Base-by-base conservation (phyloP, 2,797 vertebrate genomes). In the Tapirus indicus region DNA sequence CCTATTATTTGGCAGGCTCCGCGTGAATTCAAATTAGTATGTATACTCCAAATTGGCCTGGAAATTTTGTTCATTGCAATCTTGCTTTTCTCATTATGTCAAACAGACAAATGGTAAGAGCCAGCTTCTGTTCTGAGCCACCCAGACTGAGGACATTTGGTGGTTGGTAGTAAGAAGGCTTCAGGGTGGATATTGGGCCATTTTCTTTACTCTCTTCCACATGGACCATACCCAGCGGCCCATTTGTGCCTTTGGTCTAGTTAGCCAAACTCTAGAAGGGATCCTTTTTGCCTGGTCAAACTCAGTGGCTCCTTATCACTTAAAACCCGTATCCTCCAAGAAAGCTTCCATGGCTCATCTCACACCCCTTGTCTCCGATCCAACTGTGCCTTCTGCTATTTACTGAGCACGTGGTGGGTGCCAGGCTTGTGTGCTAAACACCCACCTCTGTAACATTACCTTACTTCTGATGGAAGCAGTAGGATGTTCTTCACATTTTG, bases 61-160 rank as follows among this genome's bases (percentile, higher is more conserved):
- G 49, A 56, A 68, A 72, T 89, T 93, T 71, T 71, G 27, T 71
- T 84, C 83, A 32, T 38, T 71, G 2, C 27, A 68, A 29, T 49
- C 75, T 87, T 62, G 49, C 29, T 56, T 80, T 94, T 62, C 47
- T 75, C 49, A 62, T 90, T 80, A 92, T 77, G n/a, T 78, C 84
- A 89, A 29, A 68, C 12, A 85, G 47, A 89, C 27, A 79, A 79
- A 68, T 52, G 62, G 29, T 38, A 58, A 92, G 69, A 78, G 82
- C 27, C 2, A 85, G 6, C 12, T 49, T 41, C 17, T 41, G 5
- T 78, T 87, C 54, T 60, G 87, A 88, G 58, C 17, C 52, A 52
- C 11, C 58, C 58, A 32, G 41, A 84, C 14, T 58, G 54, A 82
- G 21, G 89, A 32, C 21, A 0, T 10, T 68, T 29, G 32, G 4